Evolutionary conservation across 2,113 vertebrate genomes (phyloP), one percentile per base, ranked within the genome.

Genomic region (Hymenochirus boettgeri): DNA sequence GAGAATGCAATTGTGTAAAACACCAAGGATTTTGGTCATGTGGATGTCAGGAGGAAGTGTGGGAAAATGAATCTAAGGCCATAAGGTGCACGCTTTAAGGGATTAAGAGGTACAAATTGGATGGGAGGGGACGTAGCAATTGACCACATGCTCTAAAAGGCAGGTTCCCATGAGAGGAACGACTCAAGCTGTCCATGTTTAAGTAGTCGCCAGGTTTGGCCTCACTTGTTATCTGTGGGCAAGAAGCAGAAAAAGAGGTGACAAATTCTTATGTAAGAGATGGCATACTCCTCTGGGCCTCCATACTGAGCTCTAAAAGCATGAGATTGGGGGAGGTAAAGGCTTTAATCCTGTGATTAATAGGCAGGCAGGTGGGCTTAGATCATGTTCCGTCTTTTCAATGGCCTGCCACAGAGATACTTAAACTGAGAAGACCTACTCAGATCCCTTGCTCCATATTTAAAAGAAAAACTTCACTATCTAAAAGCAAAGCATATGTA

Each of bases 101-200:
- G 83, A 85, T 86, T 86, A 85, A 71, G 74, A 80, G 72, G 65
- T 76, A 79, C 81, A 78, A 80, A 85, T 81, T 84, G 76, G 80
- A 75, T 75, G 69, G 62, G 71, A 80, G 79, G 75, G 73, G 81
- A 74, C 25, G 3, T 56, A 78, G 76, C 65, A 76, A 77, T 82
- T 85, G 78, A 84, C 73, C 31, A 59, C 72, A 70, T 63, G 71
- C 70, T 71, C 73, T 74, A 65, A 6, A 57, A 73, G 72, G 77
- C 58, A 71, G 71, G 77, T 87, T 87, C 83, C 83, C 82, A 80
- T 79, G 77, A 73, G 9, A 70, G 71, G 65, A 60, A 24, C 1
- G 13, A 46, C 42, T 76, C 50, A 33, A 75, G 74, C 70, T 73
- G 79, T 71, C 72, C 57, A 65, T 57, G 72, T 79, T 74, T 65